Base-by-base conservation (phyloP, 1,140 invertebrate species). In the Apolygus lucorum region DNA sequence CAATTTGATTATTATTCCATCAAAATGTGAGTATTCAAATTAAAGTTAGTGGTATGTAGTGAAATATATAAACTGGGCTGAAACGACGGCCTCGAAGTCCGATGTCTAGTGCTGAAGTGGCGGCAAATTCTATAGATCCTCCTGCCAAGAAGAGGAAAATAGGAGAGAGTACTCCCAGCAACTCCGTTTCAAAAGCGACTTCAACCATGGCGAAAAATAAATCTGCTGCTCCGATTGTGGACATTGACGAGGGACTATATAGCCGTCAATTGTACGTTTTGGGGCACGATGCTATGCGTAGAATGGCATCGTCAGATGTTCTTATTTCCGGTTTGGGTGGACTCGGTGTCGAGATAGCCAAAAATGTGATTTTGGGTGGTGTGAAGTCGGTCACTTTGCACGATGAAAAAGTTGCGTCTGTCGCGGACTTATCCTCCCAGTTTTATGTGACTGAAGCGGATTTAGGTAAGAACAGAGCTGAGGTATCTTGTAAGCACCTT, bases 281-380 rank as follows among this genome's bases (percentile, higher is more conserved):
- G 72, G 96, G 96, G 0, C 94, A 98, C 79, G 96, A 98, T 79
- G 96, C 96, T 67, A 99, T 99, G 96, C 88, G 91, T 54, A 87
- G 92, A 63, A 98, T 99, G 96, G 94, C 93, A 27, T 85, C 84
- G 63, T 95, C 95, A 26, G 93, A 96, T 78, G 90, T 99, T n/a
- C 85, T 99, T 22, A 89, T 99, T 67, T 96, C 90, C 2, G 98
- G 98, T 2, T 82, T 99, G 66, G 90, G 91, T 67, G 96, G 96
- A 64, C 85, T 99, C 29, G 98, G 98, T 14, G 90, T 99, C 98
- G 98, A 99, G 83, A 86, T 99, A 69, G 96, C 97, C 0, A 99
- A 99, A 82, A 99, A 99, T 82, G 88, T 99, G 70, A 96, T 99
- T 76, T 85, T 99, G 63, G 93, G 91, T 76, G 97, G 97, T 72